Percentiles rank a stretch among this genome's conserved stretches.
phyloP scores from a whole-genome alignment of 2,888 invertebrate genomes.

The Cephonodes hylas region DNA sequence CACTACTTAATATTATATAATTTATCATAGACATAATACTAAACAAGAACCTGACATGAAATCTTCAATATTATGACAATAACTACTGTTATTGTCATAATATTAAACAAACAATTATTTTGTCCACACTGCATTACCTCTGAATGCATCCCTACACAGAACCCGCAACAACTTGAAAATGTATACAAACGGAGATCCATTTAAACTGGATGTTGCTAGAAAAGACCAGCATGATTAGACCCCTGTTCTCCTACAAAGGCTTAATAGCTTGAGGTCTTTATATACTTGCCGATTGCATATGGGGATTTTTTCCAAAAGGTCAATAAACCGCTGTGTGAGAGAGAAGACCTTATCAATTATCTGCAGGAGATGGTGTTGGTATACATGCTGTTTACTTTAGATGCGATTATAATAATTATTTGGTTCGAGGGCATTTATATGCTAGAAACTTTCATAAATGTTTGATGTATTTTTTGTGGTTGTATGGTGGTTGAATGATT shows the following conservation, averaged over 20 bases:
- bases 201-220: conserved; percentile 15
- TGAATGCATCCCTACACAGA: not conserved
- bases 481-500: too few relatives aligned
- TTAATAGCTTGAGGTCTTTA: conserved; percentile 15
- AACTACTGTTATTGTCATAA: too few relatives aligned
- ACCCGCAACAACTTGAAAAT: conserved; percentile 10
- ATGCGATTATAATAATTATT: not conserved
- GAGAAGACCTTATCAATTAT: conserved; percentile 72
- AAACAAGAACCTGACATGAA: too few relatives aligned
- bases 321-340: conserved; percentile 64
- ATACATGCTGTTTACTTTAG: conserved; percentile 39
- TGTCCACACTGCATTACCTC: not conserved
- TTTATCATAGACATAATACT: too few relatives aligned
- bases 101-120: not conserved
- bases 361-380: conserved; percentile 48
- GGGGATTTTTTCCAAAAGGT: conserved; percentile 48
- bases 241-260: conserved; percentile 11
- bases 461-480: too few relatives aligned
- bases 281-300: conserved; percentile 16
- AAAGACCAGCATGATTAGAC: conserved; percentile 25
- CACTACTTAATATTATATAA: too few relatives aligned
- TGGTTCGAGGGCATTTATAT: not conserved
- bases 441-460: not conserved
- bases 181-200: conserved; percentile 6
- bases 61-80: too few relatives aligned